Percentiles rank a stretch among this genome's conserved stretches.
Conservation (phyloP, 2,797 vertebrate species). For the Danio albolineatus region DNA sequence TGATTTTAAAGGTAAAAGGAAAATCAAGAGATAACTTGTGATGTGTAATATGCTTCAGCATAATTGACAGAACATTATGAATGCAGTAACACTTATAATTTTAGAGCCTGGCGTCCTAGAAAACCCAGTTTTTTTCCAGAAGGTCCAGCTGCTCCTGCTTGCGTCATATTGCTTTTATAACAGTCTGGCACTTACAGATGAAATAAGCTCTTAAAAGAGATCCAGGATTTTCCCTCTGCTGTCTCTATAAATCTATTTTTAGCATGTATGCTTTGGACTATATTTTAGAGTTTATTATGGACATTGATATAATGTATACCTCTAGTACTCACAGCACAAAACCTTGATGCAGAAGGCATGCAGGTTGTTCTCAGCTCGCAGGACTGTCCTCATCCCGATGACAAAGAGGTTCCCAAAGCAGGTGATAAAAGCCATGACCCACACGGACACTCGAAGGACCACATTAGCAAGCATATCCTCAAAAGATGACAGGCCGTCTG, state of each 20-base stretch:
- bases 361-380: slow-evolving; percentile 85
- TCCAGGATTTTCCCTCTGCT: not conserved
- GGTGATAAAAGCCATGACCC: slow-evolving; percentile 88
- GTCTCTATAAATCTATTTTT: not conserved
- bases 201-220: not conserved
- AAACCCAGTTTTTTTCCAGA: not conserved
- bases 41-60: not conserved
- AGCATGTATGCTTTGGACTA: not conserved
- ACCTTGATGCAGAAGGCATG: slow-evolving; percentile 87
- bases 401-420: slow-evolving; percentile 89
- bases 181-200: not conserved
- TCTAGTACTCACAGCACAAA: slow-evolving; percentile 84
- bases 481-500: slow-evolving; percentile 86
- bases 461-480: slow-evolving; percentile 86
- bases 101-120: slow-evolving; percentile 22
- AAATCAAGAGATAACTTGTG: not conserved
- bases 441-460: slow-evolving; percentile 85
- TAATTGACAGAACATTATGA: slow-evolving; percentile 11
- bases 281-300: not conserved
- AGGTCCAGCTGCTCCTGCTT: slow-evolving; percentile 21
- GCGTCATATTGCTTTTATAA: slow-evolving; percentile 20
- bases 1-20: not conserved
- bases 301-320: not conserved
- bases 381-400: slow-evolving; percentile 86
- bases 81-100: slow-evolving; percentile 6